These are phyloP conservation scores for Ruditapes philippinarum DNA, from an alignment of 1,140 invertebrate species.

Conservation along the genomic window DNA sequence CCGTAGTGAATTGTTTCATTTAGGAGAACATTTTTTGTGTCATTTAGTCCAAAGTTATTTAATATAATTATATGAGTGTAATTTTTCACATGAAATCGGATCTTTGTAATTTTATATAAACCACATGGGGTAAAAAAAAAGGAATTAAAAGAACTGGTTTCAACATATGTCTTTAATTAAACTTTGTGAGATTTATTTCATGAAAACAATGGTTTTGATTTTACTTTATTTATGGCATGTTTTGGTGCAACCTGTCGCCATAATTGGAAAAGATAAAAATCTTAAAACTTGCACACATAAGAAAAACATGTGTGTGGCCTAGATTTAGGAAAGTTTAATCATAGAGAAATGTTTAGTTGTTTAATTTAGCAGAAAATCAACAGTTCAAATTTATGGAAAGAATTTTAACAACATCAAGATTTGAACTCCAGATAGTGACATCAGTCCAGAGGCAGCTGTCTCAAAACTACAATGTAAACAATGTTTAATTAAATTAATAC, in stretches of 20 bases:
- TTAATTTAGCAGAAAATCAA: background rate
- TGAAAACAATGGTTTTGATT: background rate
- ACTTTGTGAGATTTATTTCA: no score
- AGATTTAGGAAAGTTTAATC: background rate
- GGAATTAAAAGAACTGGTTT: no score
- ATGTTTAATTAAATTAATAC: constrained; percentile 6
- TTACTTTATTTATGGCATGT: background rate
- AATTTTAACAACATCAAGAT: background rate
- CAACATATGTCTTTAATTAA: no score
- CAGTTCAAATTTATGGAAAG: background rate
- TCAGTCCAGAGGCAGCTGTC: background rate
- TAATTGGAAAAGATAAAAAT: constrained; percentile 1
- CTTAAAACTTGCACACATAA: background rate
- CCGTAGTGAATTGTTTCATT: no score
- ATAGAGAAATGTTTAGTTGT: background rate
- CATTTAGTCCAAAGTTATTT: no score
- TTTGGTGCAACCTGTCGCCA: background rate
- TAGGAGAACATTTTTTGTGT: no score
- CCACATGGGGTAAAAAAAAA: no score
- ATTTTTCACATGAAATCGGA: no score
- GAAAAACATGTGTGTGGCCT: constrained; percentile 12
- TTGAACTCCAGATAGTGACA: background rate
- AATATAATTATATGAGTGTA: no score
- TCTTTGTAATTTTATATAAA: no score
- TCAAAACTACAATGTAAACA: no score